phyloP scores from a whole-genome alignment of 2,113 vertebrate genomes.

The Macrotis lagotis region DNA sequence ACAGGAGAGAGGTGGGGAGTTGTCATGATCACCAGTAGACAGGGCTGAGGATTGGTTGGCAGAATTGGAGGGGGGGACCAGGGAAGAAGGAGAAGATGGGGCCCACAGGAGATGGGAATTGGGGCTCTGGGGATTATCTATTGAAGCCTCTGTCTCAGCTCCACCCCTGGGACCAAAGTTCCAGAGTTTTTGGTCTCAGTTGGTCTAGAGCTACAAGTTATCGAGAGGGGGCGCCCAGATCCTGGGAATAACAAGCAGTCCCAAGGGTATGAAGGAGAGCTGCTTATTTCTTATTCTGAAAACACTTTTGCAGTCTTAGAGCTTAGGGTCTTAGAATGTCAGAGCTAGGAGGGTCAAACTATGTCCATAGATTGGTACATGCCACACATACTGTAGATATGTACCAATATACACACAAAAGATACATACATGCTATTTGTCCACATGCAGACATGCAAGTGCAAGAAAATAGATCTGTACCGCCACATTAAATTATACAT shows the following conservation, averaged over 20 bases:
- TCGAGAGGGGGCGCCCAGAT: not conserved
- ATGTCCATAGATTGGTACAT: not conserved
- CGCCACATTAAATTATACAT: not conserved
- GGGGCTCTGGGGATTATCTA: not conserved
- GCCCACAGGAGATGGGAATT: not conserved
- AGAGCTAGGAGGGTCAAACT: not conserved
- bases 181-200: not conserved
- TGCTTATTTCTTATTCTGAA: not conserved
- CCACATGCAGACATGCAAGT: not conserved
- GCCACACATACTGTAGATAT: not conserved
- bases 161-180: not conserved
- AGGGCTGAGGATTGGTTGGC: not conserved
- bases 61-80: no score
- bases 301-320: not conserved
- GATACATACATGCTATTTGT: not conserved
- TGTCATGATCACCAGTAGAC: not conserved
- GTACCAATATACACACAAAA: not conserved
- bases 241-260: not conserved
- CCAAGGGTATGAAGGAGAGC: not conserved
- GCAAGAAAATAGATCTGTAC: not conserved
- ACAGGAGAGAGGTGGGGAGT: not conserved
- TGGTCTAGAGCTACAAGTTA: not conserved
- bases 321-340: not conserved
- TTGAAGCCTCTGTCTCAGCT: not conserved
- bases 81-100: not conserved